Evolutionary conservation across 2,113 vertebrate genomes (phyloP).

Genomic region (Takifugu bimaculatus): DNA sequence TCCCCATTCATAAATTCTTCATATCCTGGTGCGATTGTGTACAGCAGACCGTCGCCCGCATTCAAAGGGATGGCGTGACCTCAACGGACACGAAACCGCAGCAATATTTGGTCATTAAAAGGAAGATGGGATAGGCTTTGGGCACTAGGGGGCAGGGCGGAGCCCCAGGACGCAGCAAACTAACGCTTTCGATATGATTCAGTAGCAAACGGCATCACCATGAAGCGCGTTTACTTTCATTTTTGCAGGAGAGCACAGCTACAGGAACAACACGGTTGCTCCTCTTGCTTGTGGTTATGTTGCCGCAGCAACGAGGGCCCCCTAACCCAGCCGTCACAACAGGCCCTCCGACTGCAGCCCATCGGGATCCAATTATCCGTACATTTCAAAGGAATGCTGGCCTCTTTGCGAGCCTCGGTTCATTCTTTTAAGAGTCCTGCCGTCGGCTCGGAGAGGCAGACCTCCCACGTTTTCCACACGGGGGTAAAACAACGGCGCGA

Average conservation of each 20-base stretch:
- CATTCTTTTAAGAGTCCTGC: conserved; percentile 61
- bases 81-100: not conserved
- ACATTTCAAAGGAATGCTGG: conserved; percentile 73
- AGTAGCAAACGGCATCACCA: not conserved
- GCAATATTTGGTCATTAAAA: no score
- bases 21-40: not conserved
- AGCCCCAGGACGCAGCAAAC: not conserved
- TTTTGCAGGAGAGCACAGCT: conserved; percentile 9
- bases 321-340: conserved; percentile 66
- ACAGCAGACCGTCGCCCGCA: not conserved
- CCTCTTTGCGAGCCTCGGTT: conserved; percentile 54
- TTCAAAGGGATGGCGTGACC: not conserved
- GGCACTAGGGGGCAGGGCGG: no score
- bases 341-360: conserved; percentile 62
- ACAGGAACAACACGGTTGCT: conserved; percentile 30
- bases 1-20: not conserved
- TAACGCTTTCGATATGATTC: no score
- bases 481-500: conserved; percentile 25
- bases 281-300: conserved; percentile 54
- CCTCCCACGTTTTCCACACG: conserved; percentile 65
- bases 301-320: conserved; percentile 43
- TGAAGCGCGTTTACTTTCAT: not conserved
- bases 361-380: conserved; percentile 74
- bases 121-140: no score
- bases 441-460: conserved; percentile 48